A percentile compares a stretch with the other conserved stretches of the same genome.
These are phyloP conservation scores for Chalcis sispes DNA, from an alignment of 2,888 invertebrate genomes.

Conservation along the genomic window DNA sequence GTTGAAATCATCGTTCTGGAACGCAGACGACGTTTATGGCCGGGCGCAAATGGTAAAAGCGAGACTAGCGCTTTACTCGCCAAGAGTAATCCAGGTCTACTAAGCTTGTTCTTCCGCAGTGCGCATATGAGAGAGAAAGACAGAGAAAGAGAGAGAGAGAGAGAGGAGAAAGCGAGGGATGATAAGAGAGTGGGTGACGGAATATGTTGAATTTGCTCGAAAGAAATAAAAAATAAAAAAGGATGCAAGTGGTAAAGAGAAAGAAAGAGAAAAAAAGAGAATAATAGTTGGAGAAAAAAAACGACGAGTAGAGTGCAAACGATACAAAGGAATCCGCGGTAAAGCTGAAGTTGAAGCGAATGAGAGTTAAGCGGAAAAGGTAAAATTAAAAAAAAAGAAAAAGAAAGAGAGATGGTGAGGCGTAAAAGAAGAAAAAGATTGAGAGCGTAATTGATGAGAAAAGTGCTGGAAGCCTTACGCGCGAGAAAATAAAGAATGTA, in stretches of 20 bases:
- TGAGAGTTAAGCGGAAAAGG: background rate
- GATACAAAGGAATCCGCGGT: background rate
- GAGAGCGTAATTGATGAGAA: conserved; percentile 34
- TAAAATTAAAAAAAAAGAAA: conserved; percentile 5
- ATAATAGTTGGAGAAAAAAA: too few relatives aligned
- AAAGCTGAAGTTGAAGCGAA: background rate
- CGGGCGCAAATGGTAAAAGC: background rate
- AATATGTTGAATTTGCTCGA: background rate
- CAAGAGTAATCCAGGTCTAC: conserved; percentile 14
- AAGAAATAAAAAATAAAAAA: background rate
- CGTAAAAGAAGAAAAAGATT: conserved; percentile 35
- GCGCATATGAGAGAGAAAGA: background rate
- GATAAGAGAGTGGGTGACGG: too few relatives aligned
- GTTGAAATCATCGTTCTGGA: conserved; percentile 20
- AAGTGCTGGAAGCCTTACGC: conserved; percentile 1
- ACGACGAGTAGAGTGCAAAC: too few relatives aligned
- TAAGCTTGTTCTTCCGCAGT: background rate
- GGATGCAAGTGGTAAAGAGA: background rate
- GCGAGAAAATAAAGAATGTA: background rate
- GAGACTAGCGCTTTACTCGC: background rate
- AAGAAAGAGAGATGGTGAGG: too few relatives aligned
- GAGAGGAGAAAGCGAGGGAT: background rate
- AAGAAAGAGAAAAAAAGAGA: background rate
- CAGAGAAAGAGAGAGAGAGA: background rate
- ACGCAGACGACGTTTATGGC: conserved; percentile 13